Base-by-base conservation (phyloP, 2,113 vertebrate species). In the Eurystomus gularis region DNA sequence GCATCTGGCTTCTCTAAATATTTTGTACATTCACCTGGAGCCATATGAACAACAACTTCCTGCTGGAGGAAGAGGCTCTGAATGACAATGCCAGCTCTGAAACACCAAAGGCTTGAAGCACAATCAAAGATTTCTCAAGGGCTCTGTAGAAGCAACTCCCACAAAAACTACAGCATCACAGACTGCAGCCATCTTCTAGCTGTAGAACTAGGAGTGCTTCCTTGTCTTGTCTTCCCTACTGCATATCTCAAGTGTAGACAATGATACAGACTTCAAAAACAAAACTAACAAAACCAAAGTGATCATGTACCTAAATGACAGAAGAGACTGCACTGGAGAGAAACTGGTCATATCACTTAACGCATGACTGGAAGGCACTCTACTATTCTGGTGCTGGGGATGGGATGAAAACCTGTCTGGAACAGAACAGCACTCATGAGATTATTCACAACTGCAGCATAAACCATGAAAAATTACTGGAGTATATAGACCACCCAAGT, bases 391-490 rank as follows among this genome's bases (percentile, higher is more conserved):
- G n/a, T 86, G 37, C 10, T 82, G 37, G 76, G 49, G 21, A 52
- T 24, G 33, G 35, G 44, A 44, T 85, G 78, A 90, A 93, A 95
- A 70, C 26, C 23, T 90, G 17, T 86, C 76, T 66, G 60, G 42
- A 86, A 64, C 4, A 83, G 55, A 93, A 92, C 11, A 60, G 29
- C 69, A 84, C 72, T 90, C 82, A 60, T 55, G 93, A 93, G 82
- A 86, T 92, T 94, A 91, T 86, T 94, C 83, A 96, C 57, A 92
- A 92, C 69, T 8, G 13, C 69, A 91, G 61, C 35, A 82, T 89
- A 94, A 96, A 94, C 80, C 60, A 33, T 78, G 82, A 97, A 95
- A 94, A 96, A 95, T 94, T 96, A 75, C 80, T 84, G 82, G 64
- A 75, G 23, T 92, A 72, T 90, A 86, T 55, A 95, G 90, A 90